phyloP scores from a whole-genome alignment of 37 sponge, comb jelly and placozoan species.

The Cliona cf. orientalis region DNA sequence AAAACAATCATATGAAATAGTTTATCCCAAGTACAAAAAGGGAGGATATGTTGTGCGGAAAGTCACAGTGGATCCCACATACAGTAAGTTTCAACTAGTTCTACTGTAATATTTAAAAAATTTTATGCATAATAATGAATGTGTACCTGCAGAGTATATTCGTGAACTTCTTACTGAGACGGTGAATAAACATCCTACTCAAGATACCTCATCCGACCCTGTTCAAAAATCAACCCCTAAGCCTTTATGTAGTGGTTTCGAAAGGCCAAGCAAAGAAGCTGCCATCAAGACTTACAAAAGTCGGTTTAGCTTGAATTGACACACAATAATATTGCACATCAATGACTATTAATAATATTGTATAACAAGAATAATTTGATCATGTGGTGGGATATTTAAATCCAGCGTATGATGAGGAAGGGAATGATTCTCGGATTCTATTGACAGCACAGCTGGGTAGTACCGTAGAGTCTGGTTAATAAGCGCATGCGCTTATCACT shows the following conservation, averaged over 20 bases:
- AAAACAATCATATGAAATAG: slow-evolving; percentile 12
- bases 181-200: not conserved
- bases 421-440: slow-evolving; percentile 24
- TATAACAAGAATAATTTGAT: not conserved
- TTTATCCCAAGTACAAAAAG: slow-evolving; percentile 24
- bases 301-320: slow-evolving; percentile 3
- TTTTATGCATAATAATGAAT: too few relatives aligned
- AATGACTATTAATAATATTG: too few relatives aligned
- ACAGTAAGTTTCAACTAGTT: not conserved
- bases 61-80: not conserved
- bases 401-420: slow-evolving; percentile 32
- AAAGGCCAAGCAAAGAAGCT: slow-evolving; percentile 27
- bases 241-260: slow-evolving; percentile 19
- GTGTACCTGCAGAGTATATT: slow-evolving; percentile 38
- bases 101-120: too few relatives aligned
- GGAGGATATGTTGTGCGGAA: slow-evolving; percentile 42
- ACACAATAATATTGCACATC: not conserved
- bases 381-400: slow-evolving; percentile 17
- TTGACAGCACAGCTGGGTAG: too few relatives aligned
- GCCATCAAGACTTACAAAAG: slow-evolving; percentile 21
- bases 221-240: not conserved
- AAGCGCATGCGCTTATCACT: too few relatives aligned
- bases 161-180: slow-evolving; percentile 21
- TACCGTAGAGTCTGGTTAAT: too few relatives aligned
- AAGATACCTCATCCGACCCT: not conserved